phyloP scores from a whole-genome alignment of 2,113 vertebrate species.

The Carassius gibelio region DNA sequence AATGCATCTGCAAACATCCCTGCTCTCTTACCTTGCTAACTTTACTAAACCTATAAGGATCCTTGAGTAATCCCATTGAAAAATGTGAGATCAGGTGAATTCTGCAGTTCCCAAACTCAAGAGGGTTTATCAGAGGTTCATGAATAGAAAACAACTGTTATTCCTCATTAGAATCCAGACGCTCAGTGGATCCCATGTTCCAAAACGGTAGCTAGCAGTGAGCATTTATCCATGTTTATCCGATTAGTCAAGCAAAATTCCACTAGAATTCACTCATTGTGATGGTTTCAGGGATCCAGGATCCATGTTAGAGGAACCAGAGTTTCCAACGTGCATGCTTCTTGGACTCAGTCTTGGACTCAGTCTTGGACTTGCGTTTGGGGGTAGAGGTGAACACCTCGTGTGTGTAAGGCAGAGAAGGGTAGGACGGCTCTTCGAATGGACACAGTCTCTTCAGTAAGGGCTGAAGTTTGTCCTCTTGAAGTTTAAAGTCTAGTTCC shows the following conservation, averaged over 20 bases:
- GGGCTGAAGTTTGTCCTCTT: constrained; percentile 96
- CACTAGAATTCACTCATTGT: not conserved
- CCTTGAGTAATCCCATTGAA: constrained; percentile 81
- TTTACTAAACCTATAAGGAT: constrained; percentile 56
- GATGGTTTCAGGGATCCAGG: constrained; percentile 3
- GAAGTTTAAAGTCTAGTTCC: constrained; percentile 98
- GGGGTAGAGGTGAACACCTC: constrained; percentile 94
- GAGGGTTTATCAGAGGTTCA: constrained; percentile 50
- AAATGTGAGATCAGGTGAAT: constrained; percentile 67
- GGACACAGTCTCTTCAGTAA: constrained; percentile 94
- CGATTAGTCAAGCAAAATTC: constrained; percentile 25
- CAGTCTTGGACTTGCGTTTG: constrained; percentile 98
- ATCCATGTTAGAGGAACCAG: constrained; percentile 91
- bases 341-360: constrained; percentile 98
- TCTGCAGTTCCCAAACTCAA: constrained; percentile 49
- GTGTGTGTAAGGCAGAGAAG: constrained; percentile 93
- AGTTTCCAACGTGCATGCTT: constrained; percentile 99
- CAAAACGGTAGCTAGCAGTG: constrained; percentile 14
- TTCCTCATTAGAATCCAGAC: constrained; percentile 42
- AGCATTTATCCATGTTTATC: constrained; percentile 4
- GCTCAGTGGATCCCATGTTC: constrained; percentile 57
- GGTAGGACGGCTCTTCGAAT: constrained; percentile 85
- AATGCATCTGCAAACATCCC: constrained; percentile 60
- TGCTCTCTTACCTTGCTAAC: constrained; percentile 71
- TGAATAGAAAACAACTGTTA: constrained; percentile 26